Evolutionary conservation across 2,797 vertebrate species (phyloP).

Genomic region (Holocentrus rufus): DNA sequence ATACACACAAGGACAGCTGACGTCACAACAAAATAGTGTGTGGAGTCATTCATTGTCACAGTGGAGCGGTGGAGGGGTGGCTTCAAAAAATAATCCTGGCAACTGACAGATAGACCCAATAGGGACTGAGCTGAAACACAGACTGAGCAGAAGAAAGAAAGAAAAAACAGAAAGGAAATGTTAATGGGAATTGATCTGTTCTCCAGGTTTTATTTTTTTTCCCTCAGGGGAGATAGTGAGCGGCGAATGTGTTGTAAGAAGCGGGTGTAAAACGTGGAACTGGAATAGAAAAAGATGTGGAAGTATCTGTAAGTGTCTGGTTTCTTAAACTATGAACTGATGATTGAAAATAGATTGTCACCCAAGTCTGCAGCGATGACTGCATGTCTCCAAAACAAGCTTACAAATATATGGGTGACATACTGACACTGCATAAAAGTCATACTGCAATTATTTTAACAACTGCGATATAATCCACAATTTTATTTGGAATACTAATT

Average conservation of each 20-base stretch:
- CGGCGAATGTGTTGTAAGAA: background rate
- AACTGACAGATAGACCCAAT: constrained; percentile 25
- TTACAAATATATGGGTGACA: too few relatives aligned
- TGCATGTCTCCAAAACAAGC: too few relatives aligned
- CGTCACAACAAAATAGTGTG: constrained; percentile 7
- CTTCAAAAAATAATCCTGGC: constrained; percentile 49
- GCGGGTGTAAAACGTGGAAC: constrained; percentile 19
- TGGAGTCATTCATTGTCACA: constrained; percentile 26
- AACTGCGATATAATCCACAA: too few relatives aligned
- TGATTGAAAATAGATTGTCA: background rate
- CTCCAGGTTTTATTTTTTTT: background rate
- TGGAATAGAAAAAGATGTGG: background rate
- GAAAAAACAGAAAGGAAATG: constrained; percentile 22
- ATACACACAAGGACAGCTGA: constrained; percentile 15
- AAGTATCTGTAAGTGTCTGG: constrained; percentile 16
- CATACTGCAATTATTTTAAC: too few relatives aligned
- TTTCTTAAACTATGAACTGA: background rate
- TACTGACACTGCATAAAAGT: too few relatives aligned
- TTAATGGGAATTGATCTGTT: constrained; percentile 51
- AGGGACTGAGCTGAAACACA: constrained; percentile 23
- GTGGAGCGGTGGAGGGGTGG: background rate
- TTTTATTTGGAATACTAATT: too few relatives aligned
- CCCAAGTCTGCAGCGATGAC: too few relatives aligned
- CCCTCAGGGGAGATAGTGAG: constrained; percentile 3
- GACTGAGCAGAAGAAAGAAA: background rate